Evolutionary conservation across 2,113 vertebrate genomes (phyloP).

Genomic region (Acanthochromis polyacanthus): DNA sequence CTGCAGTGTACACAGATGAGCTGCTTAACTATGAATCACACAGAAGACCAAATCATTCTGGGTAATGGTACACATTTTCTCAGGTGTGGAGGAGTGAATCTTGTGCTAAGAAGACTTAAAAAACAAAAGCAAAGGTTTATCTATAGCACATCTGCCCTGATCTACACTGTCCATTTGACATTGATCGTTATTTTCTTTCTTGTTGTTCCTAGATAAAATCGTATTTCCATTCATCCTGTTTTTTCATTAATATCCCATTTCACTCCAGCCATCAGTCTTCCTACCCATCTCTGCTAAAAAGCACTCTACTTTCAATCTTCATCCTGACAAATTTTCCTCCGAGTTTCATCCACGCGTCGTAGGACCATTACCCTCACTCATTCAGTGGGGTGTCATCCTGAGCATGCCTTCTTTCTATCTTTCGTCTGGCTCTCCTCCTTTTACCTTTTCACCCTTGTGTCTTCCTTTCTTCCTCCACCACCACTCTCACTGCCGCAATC

Average conservation of each 20-base stretch:
- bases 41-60: slow-evolving; percentile 27
- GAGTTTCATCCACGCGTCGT: slow-evolving; percentile 46
- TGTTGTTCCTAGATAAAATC: slow-evolving; percentile 23
- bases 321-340: slow-evolving; percentile 56
- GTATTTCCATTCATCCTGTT: slow-evolving; percentile 9
- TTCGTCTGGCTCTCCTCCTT: slow-evolving; percentile 32
- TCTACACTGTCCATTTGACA: slow-evolving; percentile 32
- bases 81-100: background rate
- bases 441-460: slow-evolving; percentile 33
- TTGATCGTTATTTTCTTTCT: slow-evolving; percentile 39
- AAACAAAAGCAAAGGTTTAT: slow-evolving; percentile 28
- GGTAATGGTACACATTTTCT: slow-evolving; percentile 20
- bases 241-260: slow-evolving; percentile 39
- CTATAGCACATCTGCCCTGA: slow-evolving; percentile 17
- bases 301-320: slow-evolving; percentile 54
- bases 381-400: slow-evolving; percentile 52
- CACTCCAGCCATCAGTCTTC: slow-evolving; percentile 39
- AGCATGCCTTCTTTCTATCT: slow-evolving; percentile 43
- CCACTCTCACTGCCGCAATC: slow-evolving; percentile 20
- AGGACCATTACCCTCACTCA: slow-evolving; percentile 64
- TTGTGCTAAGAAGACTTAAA: background rate
- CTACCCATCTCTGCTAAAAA: slow-evolving; percentile 32
- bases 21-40: slow-evolving; percentile 55
- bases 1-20: slow-evolving; percentile 48
- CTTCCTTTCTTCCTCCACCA: slow-evolving; percentile 28